Evolutionary conservation across 2,888 invertebrate species (phyloP).

Genomic region (Meghimatium bilineatum): DNA sequence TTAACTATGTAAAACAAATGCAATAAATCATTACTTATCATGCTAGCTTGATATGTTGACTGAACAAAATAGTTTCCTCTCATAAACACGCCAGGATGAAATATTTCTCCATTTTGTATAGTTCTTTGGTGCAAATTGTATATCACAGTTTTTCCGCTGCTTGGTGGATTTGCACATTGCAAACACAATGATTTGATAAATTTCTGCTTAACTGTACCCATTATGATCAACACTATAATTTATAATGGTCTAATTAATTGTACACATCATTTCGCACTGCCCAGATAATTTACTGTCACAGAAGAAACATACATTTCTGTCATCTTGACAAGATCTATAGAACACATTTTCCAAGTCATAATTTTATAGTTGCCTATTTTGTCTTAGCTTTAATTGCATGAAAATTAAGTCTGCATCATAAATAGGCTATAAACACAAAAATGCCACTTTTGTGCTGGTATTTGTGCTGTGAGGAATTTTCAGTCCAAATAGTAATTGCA

Average conservation of each 20-base stretch:
- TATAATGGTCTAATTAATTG: not conserved
- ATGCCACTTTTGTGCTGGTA: no score
- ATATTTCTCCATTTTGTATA: not conserved
- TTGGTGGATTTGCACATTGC: conserved; percentile 16
- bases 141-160: not conserved
- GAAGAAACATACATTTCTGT: no score
- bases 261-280: not conserved
- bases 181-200: conserved; percentile 35
- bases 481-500: no score
- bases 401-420: no score
- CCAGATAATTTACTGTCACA: no score
- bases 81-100: not conserved
- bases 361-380: no score
- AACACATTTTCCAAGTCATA: no score
- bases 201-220: conserved; percentile 29
- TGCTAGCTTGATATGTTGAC: not conserved
- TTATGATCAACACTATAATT: not conserved
- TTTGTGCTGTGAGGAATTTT: no score
- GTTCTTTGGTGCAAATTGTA: conserved; percentile 24
- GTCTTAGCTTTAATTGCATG: no score
- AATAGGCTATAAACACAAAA: no score
- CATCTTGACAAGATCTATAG: no score
- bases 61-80: not conserved
- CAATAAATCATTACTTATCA: conserved; percentile 15
- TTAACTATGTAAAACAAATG: not conserved